phyloP scores from a whole-genome alignment of 2,888 invertebrate species.

The Habroteleia sp. region DNA sequence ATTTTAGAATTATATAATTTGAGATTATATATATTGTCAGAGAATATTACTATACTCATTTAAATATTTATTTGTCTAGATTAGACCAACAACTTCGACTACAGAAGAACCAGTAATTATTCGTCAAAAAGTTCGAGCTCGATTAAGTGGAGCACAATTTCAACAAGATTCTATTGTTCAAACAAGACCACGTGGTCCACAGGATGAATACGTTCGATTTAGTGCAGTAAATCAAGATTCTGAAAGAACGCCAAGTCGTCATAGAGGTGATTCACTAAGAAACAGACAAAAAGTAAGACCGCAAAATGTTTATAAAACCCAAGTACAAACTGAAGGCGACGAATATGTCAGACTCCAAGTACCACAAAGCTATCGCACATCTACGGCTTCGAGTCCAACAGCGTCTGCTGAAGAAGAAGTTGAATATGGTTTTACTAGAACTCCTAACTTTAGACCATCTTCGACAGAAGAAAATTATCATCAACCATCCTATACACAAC shows the following conservation, averaged over 20 bases:
- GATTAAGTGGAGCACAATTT: slow-evolving; percentile 68
- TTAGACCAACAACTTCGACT: slow-evolving; percentile 65
- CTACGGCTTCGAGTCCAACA: slow-evolving; percentile 63
- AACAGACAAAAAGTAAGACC: slow-evolving; percentile 67
- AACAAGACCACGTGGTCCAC: slow-evolving; percentile 73
- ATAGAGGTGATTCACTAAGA: slow-evolving; percentile 50
- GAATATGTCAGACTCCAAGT: slow-evolving; percentile 77
- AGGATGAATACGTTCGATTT: slow-evolving; percentile 78
- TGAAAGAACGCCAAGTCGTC: slow-evolving; percentile 37
- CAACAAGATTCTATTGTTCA: slow-evolving; percentile 75
- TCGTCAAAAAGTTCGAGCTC: slow-evolving; percentile 74
- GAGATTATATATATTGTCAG: not conserved
- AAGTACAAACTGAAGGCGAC: slow-evolving; percentile 75
- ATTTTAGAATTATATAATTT: not conserved
- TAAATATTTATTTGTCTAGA: slow-evolving; percentile 22
- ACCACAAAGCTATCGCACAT: slow-evolving; percentile 60
- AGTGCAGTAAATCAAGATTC: slow-evolving; percentile 73
- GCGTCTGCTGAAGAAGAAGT: slow-evolving; percentile 73
- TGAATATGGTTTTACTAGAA: slow-evolving; percentile 82
- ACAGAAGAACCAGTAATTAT: slow-evolving; percentile 70
- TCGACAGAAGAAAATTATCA: slow-evolving; percentile 56
- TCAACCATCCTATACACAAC: slow-evolving; percentile 24
- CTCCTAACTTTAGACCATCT: slow-evolving; percentile 79
- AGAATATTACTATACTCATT: too few relatives aligned
- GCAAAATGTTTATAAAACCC: slow-evolving; percentile 67